phyloP scores from a whole-genome alignment of 1,140 invertebrate species.

The Ceratoteleas bidentatus region DNA sequence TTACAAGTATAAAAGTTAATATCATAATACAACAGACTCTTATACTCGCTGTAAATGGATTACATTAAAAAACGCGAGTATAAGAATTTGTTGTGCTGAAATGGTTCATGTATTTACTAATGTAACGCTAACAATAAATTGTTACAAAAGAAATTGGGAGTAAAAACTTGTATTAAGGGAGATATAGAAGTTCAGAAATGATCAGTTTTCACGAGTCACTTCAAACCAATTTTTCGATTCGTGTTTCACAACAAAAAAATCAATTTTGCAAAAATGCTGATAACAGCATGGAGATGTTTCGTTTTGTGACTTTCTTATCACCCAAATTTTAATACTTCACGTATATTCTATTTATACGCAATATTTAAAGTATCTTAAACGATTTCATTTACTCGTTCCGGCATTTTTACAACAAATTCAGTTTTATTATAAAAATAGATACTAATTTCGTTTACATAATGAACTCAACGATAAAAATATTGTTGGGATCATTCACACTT shows the following conservation, averaged over 20 bases:
- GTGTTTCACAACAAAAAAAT: not conserved
- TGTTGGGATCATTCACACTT: too few species aligned
- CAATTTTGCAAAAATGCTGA: not conserved
- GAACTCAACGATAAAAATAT: too few species aligned
- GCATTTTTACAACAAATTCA: too few species aligned
- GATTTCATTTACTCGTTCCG: too few species aligned
- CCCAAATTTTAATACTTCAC: conserved; percentile 41
- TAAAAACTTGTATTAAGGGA: conserved; percentile 31
- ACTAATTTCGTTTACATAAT: too few species aligned
- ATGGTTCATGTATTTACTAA: conserved; percentile 31
- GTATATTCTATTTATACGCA: conserved; percentile 19
- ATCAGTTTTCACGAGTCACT: conserved; percentile 2
- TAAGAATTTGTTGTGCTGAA: conserved; percentile 35
- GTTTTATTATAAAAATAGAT: too few species aligned
- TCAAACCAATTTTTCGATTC: not conserved
- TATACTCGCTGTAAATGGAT: conserved; percentile 21
- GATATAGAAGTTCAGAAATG: conserved; percentile 27
- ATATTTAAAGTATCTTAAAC: not conserved
- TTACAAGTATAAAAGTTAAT: conserved; percentile 59
- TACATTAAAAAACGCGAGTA: conserved; percentile 13
- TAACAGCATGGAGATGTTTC: not conserved
- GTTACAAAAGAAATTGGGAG: conserved; percentile 40
- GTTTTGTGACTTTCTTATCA: conserved; percentile 22
- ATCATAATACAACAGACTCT: conserved; percentile 38
- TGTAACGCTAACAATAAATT: conserved; percentile 32